Conservation (phyloP, 2,888 invertebrate genomes). For the Ectobius pallidus region DNA sequence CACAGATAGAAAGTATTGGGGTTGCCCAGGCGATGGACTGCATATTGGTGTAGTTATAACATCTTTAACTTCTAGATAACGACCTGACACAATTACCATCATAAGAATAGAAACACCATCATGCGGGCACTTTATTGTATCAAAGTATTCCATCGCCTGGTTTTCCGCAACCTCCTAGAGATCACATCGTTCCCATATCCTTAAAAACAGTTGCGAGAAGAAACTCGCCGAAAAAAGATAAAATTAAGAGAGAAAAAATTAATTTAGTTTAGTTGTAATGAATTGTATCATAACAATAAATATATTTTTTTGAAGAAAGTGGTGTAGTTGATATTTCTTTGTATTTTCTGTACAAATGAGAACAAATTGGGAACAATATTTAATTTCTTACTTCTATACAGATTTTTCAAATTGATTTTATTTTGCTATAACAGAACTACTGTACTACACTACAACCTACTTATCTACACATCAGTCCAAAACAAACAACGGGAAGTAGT, state of each 20-base stretch:
- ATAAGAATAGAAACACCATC: not conserved
- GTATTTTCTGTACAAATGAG: conserved; percentile 11
- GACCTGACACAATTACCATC: conserved; percentile 38
- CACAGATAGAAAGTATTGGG: too few relatives aligned
- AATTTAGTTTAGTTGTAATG: conserved; percentile 21
- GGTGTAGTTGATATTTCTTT: conserved; percentile 14
- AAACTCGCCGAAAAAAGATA: too few relatives aligned
- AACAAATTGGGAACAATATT: conserved; percentile 12
- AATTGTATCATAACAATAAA: not conserved
- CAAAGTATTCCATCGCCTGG: too few relatives aligned
- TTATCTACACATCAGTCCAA: conserved; percentile 7
- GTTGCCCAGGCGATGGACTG: not conserved
- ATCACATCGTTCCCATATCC: too few relatives aligned
- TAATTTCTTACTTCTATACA: not conserved
- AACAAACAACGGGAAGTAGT: not conserved
- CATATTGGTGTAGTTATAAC: not conserved
- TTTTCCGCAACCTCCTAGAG: too few relatives aligned
- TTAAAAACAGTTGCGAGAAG: too few relatives aligned
- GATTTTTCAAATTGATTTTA: not conserved
- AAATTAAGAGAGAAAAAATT: too few relatives aligned
- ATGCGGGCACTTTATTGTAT: conserved; percentile 13
- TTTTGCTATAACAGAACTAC: not conserved
- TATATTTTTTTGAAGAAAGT: not conserved
- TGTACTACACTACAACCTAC: conserved; percentile 15
- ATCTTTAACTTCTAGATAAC: conserved; percentile 38